Percentiles rank a stretch among this genome's conserved stretches.
phyloP scores from a whole-genome alignment of 2,888 invertebrate species.

The Erebia epiphron region DNA sequence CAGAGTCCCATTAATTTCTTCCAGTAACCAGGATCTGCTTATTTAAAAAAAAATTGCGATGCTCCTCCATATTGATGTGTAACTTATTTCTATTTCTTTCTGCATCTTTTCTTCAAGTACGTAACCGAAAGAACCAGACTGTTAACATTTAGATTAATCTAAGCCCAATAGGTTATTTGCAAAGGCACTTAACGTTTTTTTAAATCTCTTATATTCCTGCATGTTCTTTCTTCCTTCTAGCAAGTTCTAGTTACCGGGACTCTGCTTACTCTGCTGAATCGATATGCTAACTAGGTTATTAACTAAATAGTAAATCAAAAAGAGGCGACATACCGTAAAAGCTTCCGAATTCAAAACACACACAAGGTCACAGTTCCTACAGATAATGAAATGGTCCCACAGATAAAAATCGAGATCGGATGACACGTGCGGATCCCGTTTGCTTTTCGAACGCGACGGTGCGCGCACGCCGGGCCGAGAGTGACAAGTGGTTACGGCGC shows the following conservation, averaged over 20 bases:
- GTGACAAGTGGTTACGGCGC: conserved; percentile 76
- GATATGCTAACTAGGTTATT: not conserved
- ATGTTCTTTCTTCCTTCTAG: not conserved
- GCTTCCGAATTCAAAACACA: conserved; percentile 52
- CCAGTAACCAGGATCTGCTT: not conserved
- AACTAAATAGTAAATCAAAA: not conserved
- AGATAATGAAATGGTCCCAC: conserved; percentile 50
- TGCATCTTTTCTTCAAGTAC: no score
- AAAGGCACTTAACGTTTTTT: no score
- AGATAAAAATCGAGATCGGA: conserved; percentile 51
- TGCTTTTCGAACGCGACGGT: conserved; percentile 62
- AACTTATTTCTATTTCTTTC: no score
- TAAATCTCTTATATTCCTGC: not conserved
- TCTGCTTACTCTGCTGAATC: not conserved
- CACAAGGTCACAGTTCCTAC: conserved; percentile 72
- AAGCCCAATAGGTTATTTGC: no score
- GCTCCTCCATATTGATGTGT: not conserved
- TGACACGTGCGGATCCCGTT: conserved; percentile 62
- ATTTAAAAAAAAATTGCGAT: no score
- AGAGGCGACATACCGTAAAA: conserved; percentile 53
- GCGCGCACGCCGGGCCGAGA: conserved; percentile 70
- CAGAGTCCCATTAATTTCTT: not conserved
- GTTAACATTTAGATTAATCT: no score
- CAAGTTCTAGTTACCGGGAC: not conserved
- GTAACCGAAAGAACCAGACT: no score